These are phyloP conservation scores for Zaprionus nigranus DNA, from an alignment of 1,140 invertebrate genomes.

Conservation along the genomic window DNA sequence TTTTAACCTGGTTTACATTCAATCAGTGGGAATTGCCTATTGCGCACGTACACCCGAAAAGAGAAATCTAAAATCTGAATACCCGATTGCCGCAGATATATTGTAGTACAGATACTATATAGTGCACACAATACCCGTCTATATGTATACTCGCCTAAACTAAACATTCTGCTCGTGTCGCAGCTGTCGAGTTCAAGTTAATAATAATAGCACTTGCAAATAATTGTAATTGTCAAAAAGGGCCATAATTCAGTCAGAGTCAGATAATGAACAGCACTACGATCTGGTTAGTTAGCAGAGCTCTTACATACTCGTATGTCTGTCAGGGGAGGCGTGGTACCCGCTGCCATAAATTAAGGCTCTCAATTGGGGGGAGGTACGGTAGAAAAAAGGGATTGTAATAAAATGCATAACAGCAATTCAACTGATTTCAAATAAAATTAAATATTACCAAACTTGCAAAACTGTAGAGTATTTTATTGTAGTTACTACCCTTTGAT, in stretches of 20 bases:
- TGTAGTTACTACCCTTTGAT: no score
- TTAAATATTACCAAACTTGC: background rate
- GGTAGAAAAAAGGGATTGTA: background rate
- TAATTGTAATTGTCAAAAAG: slow-evolving; percentile 9
- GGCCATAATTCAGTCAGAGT: slow-evolving; percentile 26
- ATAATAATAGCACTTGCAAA: background rate
- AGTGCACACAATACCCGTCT: background rate
- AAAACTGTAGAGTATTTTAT: no score
- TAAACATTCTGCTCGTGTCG: background rate
- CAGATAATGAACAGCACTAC: slow-evolving; percentile 15
- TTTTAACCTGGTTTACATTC: slow-evolving; percentile 52
- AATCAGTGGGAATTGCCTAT: slow-evolving; percentile 15
- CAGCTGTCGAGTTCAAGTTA: slow-evolving; percentile 2
- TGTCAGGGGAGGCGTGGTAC: background rate
- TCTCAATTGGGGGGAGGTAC: background rate
- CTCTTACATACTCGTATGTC: background rate
- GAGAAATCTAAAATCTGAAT: background rate
- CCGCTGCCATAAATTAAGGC: background rate
- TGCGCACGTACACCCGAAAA: slow-evolving; percentile 29
- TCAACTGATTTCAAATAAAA: background rate
- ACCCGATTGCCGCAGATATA: background rate
- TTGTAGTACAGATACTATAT: background rate
- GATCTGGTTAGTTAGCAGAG: background rate
- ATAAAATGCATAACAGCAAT: no score
- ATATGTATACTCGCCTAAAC: background rate